Conservation (phyloP, 1,140 invertebrate genomes). For the Cotesia chilonis region DNA sequence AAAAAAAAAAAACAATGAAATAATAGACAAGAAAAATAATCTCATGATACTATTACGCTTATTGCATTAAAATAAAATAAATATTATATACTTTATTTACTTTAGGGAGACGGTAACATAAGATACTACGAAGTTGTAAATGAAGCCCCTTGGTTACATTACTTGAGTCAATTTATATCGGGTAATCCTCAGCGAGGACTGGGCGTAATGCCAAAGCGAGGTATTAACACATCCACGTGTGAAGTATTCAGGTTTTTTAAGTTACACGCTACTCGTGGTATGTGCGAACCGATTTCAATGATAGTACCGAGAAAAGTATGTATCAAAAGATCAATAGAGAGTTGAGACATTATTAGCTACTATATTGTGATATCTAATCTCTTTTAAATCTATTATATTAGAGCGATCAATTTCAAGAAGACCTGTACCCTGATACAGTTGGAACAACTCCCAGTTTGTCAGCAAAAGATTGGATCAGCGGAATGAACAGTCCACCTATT, state of each 20-base stretch:
- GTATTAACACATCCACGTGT: constrained; percentile 81
- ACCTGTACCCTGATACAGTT: constrained; percentile 92
- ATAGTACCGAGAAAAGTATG: constrained; percentile 87
- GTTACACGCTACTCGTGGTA: constrained; percentile 84
- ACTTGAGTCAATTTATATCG: constrained; percentile 91
- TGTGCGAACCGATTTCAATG: constrained; percentile 93
- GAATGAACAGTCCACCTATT: constrained; percentile 82
- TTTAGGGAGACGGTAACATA: constrained; percentile 91
- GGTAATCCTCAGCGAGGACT: constrained; percentile 88
- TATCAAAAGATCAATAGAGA: constrained; percentile 8
- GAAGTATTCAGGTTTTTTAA: constrained; percentile 94
- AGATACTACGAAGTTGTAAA: constrained; percentile 93
- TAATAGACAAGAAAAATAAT: constrained; percentile 4
- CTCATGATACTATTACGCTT: constrained; percentile 14
- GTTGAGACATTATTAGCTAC: constrained; percentile 14
- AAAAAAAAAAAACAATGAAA: background rate
- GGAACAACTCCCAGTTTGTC: constrained; percentile 82
- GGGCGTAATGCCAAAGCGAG: constrained; percentile 93
- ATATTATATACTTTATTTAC: constrained; percentile 25
- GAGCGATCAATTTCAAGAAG: constrained; percentile 84
- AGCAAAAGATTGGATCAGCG: constrained; percentile 89
- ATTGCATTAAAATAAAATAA: constrained; percentile 7
- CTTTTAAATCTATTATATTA: constrained; percentile 53
- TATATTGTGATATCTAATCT: constrained; percentile 26
- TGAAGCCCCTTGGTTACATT: constrained; percentile 86